These are phyloP conservation scores for Diuraphis noxia DNA, from an alignment of 1,140 invertebrate species.

Conservation along the genomic window DNA sequence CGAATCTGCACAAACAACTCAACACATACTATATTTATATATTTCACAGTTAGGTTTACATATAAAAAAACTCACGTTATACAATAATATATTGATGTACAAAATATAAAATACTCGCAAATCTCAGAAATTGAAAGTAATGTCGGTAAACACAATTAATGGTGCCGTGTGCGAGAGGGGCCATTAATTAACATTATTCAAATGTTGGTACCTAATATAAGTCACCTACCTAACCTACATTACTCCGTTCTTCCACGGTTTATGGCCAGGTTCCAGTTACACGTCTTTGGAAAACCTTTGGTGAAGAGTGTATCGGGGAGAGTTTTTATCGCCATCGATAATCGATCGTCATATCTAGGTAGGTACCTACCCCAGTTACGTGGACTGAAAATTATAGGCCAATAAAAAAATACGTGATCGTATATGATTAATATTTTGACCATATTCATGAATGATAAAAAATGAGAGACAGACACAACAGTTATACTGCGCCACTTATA, in stretches of 20 bases:
- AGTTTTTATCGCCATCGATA: neutral
- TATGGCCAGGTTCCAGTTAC: neutral
- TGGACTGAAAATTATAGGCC: neutral
- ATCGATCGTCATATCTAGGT: neutral
- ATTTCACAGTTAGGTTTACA: neutral
- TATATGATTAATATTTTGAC: neutral
- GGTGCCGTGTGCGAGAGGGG: neutral
- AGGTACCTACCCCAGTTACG: neutral
- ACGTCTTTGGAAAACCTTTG: neutral
- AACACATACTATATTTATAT: neutral
- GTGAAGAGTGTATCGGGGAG: accelerated
- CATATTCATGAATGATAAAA: neutral
- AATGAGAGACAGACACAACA: neutral
- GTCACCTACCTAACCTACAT: neutral
- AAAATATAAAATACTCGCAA: neutral
- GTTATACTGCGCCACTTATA: neutral
- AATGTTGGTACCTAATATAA: no score
- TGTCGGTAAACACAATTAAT: neutral
- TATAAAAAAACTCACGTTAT: neutral
- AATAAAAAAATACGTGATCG: neutral
- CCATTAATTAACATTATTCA: neutral
- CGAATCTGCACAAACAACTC: neutral
- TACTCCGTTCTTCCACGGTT: neutral
- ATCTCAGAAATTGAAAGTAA: neutral
- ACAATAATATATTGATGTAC: neutral